phyloP scores from a whole-genome alignment of 2,888 invertebrate species.

The Drosophila sordidula region DNA sequence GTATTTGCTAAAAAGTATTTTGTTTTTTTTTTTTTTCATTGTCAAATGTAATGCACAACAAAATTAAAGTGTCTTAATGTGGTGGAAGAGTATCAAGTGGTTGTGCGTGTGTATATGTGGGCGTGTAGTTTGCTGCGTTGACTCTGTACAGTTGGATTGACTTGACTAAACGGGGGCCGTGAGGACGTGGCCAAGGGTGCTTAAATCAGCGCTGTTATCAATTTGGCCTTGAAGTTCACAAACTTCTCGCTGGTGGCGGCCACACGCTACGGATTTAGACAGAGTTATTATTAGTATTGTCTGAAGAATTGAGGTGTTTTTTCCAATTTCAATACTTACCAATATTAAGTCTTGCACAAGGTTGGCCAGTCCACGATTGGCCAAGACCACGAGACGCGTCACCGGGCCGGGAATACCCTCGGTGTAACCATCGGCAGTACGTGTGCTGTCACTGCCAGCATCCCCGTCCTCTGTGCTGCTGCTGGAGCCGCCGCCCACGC shows the following conservation, averaged over 20 bases:
- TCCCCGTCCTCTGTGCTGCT: conserved; percentile 85
- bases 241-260: conserved; percentile 96
- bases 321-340: conserved; percentile 86
- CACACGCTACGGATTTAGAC: conserved; percentile 87
- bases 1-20: conserved; percentile 54
- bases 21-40: conserved; percentile 22
- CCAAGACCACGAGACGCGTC: conserved; percentile 93
- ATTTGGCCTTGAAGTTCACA: conserved; percentile 96
- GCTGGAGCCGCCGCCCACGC: conserved; percentile 78
- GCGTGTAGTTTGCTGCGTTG: conserved; percentile 54
- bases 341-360: conserved; percentile 94
- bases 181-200: conserved; percentile 41
- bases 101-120: conserved; percentile 23
- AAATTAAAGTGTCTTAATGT: conserved; percentile 12
- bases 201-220: conserved; percentile 95
- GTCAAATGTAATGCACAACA: conserved; percentile 48
- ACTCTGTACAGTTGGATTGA: conserved; percentile 70
- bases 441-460: conserved; percentile 87
- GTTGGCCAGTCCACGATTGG: conserved; percentile 94
- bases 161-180: conserved; percentile 69
- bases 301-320: neutral
- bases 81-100: conserved; percentile 29
- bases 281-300: neutral
- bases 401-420: conserved; percentile 95
- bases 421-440: conserved; percentile 87